phyloP scores from a whole-genome alignment of 2,113 vertebrate genomes.

The Phocoena sinus region DNA sequence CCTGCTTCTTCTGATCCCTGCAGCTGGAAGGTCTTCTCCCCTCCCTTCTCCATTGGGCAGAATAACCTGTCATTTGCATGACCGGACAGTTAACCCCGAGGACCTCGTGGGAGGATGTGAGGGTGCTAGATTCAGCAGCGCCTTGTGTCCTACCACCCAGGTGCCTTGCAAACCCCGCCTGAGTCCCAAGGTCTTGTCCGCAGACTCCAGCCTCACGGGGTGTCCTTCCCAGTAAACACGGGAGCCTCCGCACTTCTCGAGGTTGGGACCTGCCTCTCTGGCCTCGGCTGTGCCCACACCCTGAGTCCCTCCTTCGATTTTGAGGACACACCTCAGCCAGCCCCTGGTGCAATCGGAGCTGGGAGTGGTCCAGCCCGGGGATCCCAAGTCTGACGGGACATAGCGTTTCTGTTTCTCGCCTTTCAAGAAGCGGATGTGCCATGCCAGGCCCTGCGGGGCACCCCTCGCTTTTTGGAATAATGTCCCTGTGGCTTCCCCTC shows the following conservation, averaged over 20 bases:
- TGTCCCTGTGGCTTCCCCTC: not conserved
- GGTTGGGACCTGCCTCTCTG: accelerated
- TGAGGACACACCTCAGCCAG: too few relatives aligned
- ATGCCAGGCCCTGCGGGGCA: not conserved
- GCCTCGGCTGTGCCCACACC: not conserved
- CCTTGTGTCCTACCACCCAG: not conserved
- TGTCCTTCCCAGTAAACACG: too few relatives aligned
- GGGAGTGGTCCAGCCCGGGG: accelerated
- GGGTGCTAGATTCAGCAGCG: accelerated
- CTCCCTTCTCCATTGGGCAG: accelerated
- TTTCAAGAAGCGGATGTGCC: not conserved
- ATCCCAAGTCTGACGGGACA: not conserved
- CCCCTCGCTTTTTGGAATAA: not conserved
- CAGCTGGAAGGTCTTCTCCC: accelerated
- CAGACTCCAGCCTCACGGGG: accelerated
- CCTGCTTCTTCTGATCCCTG: not conserved
- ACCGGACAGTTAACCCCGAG: accelerated
- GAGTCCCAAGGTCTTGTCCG: accelerated
- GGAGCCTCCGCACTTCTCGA: accelerated
- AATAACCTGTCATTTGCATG: not conserved
- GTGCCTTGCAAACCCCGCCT: accelerated
- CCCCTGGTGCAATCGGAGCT: accelerated
- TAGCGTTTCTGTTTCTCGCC: accelerated
- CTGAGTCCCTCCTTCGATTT: accelerated
- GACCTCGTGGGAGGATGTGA: accelerated